Conservation (phyloP, 2,797 vertebrate species). For the Tiaroga cobitis region DNA sequence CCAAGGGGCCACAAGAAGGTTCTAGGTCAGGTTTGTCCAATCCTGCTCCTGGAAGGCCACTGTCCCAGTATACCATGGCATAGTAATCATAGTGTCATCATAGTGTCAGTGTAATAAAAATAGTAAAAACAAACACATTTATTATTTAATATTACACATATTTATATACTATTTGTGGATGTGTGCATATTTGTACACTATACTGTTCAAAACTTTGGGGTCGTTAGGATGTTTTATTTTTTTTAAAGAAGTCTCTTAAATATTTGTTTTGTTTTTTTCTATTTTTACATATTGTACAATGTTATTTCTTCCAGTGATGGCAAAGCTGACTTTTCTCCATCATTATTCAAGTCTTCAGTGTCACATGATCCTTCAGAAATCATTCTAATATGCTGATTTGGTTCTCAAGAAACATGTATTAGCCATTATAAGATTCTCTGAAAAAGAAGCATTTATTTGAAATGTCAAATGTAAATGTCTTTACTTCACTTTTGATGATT, state of each 20-base stretch:
- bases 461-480: too few relatives aligned
- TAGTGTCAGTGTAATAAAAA: background rate
- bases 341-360: background rate
- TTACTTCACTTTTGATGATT: too few relatives aligned
- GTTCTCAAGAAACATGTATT: background rate
- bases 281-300: background rate
- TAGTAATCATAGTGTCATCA: background rate
- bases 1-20: background rate
- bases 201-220: too few relatives aligned
- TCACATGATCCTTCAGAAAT: background rate
- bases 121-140: background rate
- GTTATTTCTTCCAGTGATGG: background rate
- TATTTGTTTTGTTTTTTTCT: background rate
- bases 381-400: background rate
- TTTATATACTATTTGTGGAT: background rate
- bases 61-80: too few relatives aligned
- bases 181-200: background rate
- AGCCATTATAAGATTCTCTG: too few relatives aligned
- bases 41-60: too few relatives aligned
- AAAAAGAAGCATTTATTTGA: background rate
- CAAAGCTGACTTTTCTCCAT: background rate
- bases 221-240: background rate
- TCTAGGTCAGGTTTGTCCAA: too few relatives aligned
- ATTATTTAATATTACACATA: background rate
- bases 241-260: background rate